Conservation (phyloP, 2,888 invertebrate genomes). For the Choreutis nemorana region DNA sequence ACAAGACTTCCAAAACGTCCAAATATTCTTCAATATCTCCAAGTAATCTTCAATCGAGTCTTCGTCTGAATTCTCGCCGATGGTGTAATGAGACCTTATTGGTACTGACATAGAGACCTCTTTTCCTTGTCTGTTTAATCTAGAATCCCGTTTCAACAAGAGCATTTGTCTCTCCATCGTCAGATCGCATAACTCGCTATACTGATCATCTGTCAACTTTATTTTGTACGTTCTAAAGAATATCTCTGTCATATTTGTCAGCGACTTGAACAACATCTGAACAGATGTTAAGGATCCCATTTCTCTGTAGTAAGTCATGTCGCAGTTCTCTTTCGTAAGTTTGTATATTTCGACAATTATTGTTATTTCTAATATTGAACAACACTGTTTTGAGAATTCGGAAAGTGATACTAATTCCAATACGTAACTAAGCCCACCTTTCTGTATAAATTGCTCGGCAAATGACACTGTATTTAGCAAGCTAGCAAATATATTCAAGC, state of each 20-base stretch:
- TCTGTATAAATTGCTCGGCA: constrained; percentile 66
- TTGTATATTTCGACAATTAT: constrained; percentile 68
- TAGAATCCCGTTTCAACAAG: constrained; percentile 7
- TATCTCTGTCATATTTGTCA: constrained; percentile 39
- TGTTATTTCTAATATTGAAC: constrained; percentile 67
- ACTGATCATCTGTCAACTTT: constrained; percentile 33
- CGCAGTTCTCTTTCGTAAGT: constrained; percentile 35
- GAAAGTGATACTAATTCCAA: constrained; percentile 58
- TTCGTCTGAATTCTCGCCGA: constrained; percentile 17
- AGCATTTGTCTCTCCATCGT: constrained; percentile 28
- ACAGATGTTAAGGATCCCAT: constrained; percentile 44
- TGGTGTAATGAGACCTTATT: constrained; percentile 17
- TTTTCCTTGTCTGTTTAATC: constrained; percentile 14
- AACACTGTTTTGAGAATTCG: constrained; percentile 67
- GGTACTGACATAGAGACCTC: constrained; percentile 20
- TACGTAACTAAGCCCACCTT: constrained; percentile 64
- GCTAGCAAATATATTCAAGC: constrained; percentile 67
- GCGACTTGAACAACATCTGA: constrained; percentile 47
- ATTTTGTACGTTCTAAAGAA: constrained; percentile 38
- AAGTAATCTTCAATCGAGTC: constrained; percentile 28
- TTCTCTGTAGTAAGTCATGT: constrained; percentile 33
- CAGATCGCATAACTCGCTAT: constrained; percentile 33
- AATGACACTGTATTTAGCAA: constrained; percentile 62
- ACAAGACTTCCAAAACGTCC: constrained; percentile 60
- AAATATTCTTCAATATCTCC: constrained; percentile 42